A percentile compares a stretch with the other conserved stretches of the same genome.
Evolutionary conservation across 2,113 vertebrate genomes (phyloP).

Genomic region (Sciurus niger): DNA sequence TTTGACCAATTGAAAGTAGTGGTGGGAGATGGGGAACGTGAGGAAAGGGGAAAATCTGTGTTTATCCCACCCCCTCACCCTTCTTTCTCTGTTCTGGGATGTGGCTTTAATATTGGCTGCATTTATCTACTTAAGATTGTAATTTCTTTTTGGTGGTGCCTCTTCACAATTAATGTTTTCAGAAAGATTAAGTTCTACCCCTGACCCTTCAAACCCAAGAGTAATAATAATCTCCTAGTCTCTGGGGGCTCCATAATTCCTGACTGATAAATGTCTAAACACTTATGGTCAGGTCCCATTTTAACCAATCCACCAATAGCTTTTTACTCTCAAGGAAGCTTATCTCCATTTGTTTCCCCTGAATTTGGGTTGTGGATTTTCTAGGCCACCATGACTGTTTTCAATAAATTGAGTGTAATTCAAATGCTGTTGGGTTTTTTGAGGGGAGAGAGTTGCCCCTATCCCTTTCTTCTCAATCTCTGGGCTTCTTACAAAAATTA

Average conservation of each 20-base stretch:
- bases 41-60: not conserved
- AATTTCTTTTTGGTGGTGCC: not conserved
- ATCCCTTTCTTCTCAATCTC: not conserved
- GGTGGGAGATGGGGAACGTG: not conserved
- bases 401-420: conserved; percentile 34
- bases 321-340: not conserved
- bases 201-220: not conserved
- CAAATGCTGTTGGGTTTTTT: not conserved
- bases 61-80: not conserved
- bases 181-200: not conserved
- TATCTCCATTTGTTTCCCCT: not conserved
- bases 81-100: not conserved
- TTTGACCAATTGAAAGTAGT: not conserved
- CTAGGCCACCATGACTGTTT: not conserved
- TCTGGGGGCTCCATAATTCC: not conserved
- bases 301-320: not conserved
- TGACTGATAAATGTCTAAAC: not conserved
- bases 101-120: not conserved
- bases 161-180: not conserved
- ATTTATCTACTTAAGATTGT: not conserved
- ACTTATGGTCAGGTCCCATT: not conserved
- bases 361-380: not conserved
- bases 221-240: not conserved
- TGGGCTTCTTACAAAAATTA: not conserved
- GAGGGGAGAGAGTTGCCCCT: not conserved